Percentiles rank a stretch among this genome's conserved stretches.
phyloP scores from a whole-genome alignment of 2,797 vertebrate species.

The Enteromius mattozi region DNA sequence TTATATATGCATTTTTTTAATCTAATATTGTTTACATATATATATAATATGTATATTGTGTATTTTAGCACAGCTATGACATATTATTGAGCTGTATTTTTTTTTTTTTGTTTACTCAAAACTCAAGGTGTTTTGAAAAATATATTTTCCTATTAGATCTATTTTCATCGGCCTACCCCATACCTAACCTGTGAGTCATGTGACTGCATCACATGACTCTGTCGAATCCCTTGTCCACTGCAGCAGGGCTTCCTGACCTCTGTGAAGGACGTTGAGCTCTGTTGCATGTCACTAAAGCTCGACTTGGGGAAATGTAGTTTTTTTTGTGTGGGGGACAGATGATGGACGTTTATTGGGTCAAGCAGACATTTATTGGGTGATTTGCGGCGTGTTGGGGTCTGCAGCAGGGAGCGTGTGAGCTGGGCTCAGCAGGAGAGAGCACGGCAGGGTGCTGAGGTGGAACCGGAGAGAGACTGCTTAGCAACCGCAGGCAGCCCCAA shows the following conservation, averaged over 20 bases:
- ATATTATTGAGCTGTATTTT: neutral
- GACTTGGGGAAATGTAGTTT: constrained; percentile 38
- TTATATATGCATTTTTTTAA: no score
- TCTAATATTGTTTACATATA: no score
- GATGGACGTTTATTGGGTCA: constrained; percentile 63
- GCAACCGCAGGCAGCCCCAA: constrained; percentile 52
- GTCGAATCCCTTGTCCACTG: constrained; percentile 37
- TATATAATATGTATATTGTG: neutral
- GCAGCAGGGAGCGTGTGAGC: constrained; percentile 45
- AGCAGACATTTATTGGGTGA: constrained; percentile 61
- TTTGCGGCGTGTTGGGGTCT: constrained; percentile 54
- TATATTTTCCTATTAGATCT: neutral
- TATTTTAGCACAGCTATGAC: neutral
- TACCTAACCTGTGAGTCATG: neutral
- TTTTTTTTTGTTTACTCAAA: neutral
- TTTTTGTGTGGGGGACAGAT: constrained; percentile 36
- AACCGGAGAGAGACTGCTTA: constrained; percentile 57
- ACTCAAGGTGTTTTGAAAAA: neutral
- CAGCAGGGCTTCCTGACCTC: constrained; percentile 52
- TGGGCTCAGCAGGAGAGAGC: constrained; percentile 50
- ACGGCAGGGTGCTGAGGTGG: constrained; percentile 47
- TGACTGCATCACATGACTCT: constrained; percentile 20
- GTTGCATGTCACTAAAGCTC: constrained; percentile 11
- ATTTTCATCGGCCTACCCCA: neutral
- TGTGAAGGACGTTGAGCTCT: constrained; percentile 50